Conservation (phyloP, 2,113 vertebrate species). For the Cettia cetti region DNA sequence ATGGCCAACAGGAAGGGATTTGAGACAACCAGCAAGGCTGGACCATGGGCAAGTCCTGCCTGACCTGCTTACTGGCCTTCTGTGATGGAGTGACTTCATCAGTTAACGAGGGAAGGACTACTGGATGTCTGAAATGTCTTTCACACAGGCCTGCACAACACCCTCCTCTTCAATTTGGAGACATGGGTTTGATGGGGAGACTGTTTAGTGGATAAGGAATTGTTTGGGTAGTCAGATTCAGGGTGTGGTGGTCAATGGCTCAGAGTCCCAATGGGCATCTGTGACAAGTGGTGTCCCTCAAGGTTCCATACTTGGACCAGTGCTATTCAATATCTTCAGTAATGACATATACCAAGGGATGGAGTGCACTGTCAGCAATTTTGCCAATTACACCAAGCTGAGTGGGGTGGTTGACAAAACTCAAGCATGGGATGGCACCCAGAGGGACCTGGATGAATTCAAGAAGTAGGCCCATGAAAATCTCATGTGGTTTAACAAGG, state of each 20-base stretch:
- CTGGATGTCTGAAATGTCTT: not conserved
- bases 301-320: fast-evolving
- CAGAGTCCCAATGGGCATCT: not conserved
- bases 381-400: not conserved
- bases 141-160: not conserved
- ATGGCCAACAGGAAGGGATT: not conserved
- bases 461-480: not conserved
- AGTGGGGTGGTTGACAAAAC: not conserved
- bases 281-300: not conserved
- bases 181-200: fast-evolving
- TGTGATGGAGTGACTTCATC: not conserved
- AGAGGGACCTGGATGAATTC: not conserved
- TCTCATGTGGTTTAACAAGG: not conserved
- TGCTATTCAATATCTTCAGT: not conserved
- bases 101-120: not conserved
- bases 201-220: not conserved
- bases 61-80: not conserved
- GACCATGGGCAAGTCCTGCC: fast-evolving
- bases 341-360: not conserved
- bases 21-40: not conserved
- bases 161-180: not conserved
- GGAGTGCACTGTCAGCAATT: not conserved
- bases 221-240: not conserved
- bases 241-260: not conserved
- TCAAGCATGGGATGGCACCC: not conserved